Base-by-base conservation (phyloP, 2,797 vertebrate genomes). In the Cryptoprocta ferox region DNA sequence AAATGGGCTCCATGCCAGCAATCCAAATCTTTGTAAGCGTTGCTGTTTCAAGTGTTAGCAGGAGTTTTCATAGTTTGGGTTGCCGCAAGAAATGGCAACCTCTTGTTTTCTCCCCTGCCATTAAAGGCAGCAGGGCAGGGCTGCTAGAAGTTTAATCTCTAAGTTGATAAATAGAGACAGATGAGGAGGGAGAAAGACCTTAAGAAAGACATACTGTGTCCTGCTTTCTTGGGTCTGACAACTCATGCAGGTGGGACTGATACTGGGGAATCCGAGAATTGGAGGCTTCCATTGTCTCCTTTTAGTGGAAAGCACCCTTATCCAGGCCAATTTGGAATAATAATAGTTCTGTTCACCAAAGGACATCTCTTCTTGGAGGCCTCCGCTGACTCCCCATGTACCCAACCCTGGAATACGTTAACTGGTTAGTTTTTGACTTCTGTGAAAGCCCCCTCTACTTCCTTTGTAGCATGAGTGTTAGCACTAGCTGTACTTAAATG, bases 361-460 rank as follows among this genome's bases (percentile, higher is more conserved):
- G 73, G 11, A 19, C 39, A 0, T 42, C 68, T 84, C 28, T 21
- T 93, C 35, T 82, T 3, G 1, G 28, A 35, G 59, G 71, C 18
- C 4, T 75, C 73, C 18, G 39, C 42, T 78, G 70, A 56, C 39
- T 21, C 32, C 37, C 35, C 32, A 13, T 18, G 9, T 21, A 21
- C n/a, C 61, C 71, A 32, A 4, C 32, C 10, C 6, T 6, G 70
- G 53, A 42, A 1, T 39, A 66, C 26, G 28, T 53, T 28, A 56
- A 16, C 6, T 42, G 9, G 59, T 30, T 79, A 48, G 37, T 6
- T n/a, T 76, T 73, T 16, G 24, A 63, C 35, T 50, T 32, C 71
- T 35, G 0, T 19, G 56, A 39, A 61, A 53, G 30, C 26, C 7
- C 35, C 59, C 0, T 63, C 11, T 18, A 1, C 2, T 26, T 9